Conservation (phyloP, 2,888 invertebrate genomes). For the Sclerodermus sp. region DNA sequence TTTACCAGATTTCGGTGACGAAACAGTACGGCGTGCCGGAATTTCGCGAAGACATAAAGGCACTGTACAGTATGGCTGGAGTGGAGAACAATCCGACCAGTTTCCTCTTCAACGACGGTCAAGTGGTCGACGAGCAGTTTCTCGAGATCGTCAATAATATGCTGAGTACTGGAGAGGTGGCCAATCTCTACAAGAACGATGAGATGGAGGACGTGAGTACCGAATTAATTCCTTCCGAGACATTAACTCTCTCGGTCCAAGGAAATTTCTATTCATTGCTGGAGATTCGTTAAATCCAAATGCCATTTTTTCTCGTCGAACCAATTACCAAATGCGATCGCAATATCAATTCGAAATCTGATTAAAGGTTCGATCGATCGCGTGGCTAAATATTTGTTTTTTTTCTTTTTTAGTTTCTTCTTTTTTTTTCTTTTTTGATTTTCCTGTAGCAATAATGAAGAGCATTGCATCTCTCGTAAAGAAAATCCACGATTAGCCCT, state of each 20-base stretch:
- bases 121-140: conserved; percentile 81
- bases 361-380: too few species aligned
- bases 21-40: conserved; percentile 76
- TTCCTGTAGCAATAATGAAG: background rate
- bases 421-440: too few species aligned
- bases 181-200: conserved; percentile 83
- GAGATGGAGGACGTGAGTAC: conserved; percentile 82
- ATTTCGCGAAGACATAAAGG: conserved; percentile 81
- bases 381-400: too few species aligned
- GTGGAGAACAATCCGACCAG: conserved; percentile 74
- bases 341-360: too few species aligned
- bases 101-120: conserved; percentile 85
- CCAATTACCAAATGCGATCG: too few species aligned
- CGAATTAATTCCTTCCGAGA: too few species aligned
- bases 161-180: conserved; percentile 84
- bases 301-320: too few species aligned
- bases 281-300: background rate
- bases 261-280: background rate
- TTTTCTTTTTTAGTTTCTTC: too few species aligned
- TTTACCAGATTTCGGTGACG: conserved; percentile 79
- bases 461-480: background rate
- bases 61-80: conserved; percentile 72
- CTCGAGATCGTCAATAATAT: conserved; percentile 88
- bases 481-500: too few species aligned
- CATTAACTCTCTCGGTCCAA: background rate